These are phyloP conservation scores for Chlorops oryzae DNA, from an alignment of 1,140 invertebrate genomes.

Conservation along the genomic window DNA sequence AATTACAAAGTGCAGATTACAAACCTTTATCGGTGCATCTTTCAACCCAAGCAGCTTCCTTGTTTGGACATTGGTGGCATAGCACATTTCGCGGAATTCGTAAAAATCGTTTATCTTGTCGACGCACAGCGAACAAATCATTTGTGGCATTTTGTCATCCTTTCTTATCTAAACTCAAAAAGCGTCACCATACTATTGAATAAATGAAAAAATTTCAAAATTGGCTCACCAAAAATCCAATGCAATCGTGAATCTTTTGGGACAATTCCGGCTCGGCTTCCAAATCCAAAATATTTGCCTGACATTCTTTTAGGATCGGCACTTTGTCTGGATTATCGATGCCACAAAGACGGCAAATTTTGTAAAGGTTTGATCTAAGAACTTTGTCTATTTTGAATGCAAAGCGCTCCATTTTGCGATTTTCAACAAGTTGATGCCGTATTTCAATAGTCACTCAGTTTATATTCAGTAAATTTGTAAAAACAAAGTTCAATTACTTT, in stretches of 20 bases:
- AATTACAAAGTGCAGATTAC: too few species aligned
- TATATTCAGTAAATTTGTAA: too few species aligned
- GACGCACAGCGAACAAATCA: slow-evolving; percentile 53
- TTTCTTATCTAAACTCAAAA: slow-evolving; percentile 48
- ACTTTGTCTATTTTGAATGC: slow-evolving; percentile 43
- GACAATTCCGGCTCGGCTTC: slow-evolving; percentile 32
- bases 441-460: too few species aligned
- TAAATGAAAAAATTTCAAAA: too few species aligned
- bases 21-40: slow-evolving; percentile 26
- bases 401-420: slow-evolving; percentile 39
- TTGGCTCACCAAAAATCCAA: slow-evolving; percentile 32
- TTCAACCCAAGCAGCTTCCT: slow-evolving; percentile 49
- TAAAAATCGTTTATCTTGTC: slow-evolving; percentile 59
- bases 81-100: slow-evolving; percentile 54
- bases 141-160: slow-evolving; percentile 56
- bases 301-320: slow-evolving; percentile 20
- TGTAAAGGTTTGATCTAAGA: slow-evolving; percentile 39
- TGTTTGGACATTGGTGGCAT: slow-evolving; percentile 51
- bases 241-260: slow-evolving; percentile 33
- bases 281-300: slow-evolving; percentile 20
- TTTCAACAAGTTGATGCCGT: too few species aligned
- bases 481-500: too few species aligned
- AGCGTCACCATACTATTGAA: too few species aligned
- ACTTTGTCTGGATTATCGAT: slow-evolving; percentile 43
- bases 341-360: slow-evolving; percentile 44